Base-by-base conservation (phyloP, 2,113 vertebrate genomes). In the Sander vitreus region DNA sequence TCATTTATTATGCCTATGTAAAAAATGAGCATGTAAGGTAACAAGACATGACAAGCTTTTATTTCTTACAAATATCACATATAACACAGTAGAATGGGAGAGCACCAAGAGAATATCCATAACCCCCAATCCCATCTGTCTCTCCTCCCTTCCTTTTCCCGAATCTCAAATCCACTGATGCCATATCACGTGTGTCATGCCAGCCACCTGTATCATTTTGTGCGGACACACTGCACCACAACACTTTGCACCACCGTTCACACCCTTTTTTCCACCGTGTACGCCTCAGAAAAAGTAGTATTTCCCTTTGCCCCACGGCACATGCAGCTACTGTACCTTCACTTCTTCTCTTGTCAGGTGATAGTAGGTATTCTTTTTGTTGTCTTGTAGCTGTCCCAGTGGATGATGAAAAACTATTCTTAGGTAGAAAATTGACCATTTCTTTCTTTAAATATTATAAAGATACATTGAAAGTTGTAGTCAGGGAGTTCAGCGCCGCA, bases 1-100 rank as follows among this genome's bases (percentile, higher is more conserved):
- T 65, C 80, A 89, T 91, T 83, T 89, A 93, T 91, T 90, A 85
- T 36, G n/a, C 53, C 21, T 58, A 67, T 13, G 71, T 80, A 79
- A 75, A 88, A 82, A 84, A 81, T n/a, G 25, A 55, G 53, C 27
- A 21, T 36, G 27, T 48, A 76, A 80, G 58, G 51, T 67, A 67
- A 48, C 55, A 68, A 73, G 57, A 59, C 19, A 25, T 59, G 58
- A 30, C 16, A 74, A 71, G 10, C 21, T 33, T 67, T 59, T 36
- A 59, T 54, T 71, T 65, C 53, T 15, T 16, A 27, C 12, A 62
- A 68, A 62, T 13, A 39, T 11, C 12, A 75, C 47, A 58, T 6
- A 54, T 0, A 55, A 43, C 3, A 76, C 19, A 48, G 10, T 27
- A 27, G 55, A 53, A 59, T 0, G 2, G 30, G n/a, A 25, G 1